Conservation (phyloP, 2,797 vertebrate genomes). For the Chaunax sp. region DNA sequence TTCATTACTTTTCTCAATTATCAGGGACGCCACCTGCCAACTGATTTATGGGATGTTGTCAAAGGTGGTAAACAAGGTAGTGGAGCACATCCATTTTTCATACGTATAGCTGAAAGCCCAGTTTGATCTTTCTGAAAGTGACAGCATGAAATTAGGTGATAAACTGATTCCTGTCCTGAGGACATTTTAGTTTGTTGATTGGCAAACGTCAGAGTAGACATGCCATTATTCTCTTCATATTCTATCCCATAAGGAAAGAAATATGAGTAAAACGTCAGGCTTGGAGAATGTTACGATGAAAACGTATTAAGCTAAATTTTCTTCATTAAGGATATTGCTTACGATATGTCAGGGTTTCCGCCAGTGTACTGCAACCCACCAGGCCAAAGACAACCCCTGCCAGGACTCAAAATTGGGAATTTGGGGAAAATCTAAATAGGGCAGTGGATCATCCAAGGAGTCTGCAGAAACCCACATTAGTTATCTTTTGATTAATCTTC, state of each 20-base stretch:
- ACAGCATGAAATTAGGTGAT: constrained; percentile 53
- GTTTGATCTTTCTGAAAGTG: constrained; percentile 49
- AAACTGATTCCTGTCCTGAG: constrained; percentile 46
- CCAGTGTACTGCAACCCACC: no score
- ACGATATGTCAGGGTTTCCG: no score
- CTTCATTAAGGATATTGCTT: neutral
- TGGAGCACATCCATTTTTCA: constrained; percentile 64
- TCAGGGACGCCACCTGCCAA: constrained; percentile 24
- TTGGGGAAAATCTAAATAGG: no score
- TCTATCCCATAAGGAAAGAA: neutral
- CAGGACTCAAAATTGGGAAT: no score
- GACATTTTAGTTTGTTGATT: constrained; percentile 54
- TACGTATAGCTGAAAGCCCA: constrained; percentile 32
- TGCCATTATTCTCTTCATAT: neutral
- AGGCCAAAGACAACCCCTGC: no score
- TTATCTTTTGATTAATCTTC: no score
- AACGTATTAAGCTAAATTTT: neutral
- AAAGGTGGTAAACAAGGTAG: constrained; percentile 54
- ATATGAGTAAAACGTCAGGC: no score
- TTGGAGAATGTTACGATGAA: neutral
- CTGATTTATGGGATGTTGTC: constrained; percentile 69
- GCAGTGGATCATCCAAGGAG: no score
- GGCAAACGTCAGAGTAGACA: constrained; percentile 21
- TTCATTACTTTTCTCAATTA: constrained; percentile 22
- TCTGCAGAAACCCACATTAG: no score